A percentile compares a stretch with the other conserved stretches of the same genome.
Conservation (phyloP, 2,888 invertebrate species). For the Sympetrum striolatum region DNA sequence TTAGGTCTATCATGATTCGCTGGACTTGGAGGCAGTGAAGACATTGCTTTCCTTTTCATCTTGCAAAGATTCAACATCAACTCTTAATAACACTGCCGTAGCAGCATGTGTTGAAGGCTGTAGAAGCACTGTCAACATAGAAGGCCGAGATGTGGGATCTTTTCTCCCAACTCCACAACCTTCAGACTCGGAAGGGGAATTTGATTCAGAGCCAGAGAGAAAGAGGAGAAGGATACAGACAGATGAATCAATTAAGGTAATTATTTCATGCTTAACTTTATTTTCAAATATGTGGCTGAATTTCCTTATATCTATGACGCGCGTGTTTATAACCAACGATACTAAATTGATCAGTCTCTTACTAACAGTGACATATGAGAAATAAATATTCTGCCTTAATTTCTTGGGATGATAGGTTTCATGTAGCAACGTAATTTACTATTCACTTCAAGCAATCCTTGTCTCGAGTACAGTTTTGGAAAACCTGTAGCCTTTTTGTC, state of each 20-base stretch:
- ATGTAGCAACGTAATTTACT: too few relatives aligned
- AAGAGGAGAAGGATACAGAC: slow-evolving; percentile 63
- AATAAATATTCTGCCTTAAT: too few relatives aligned
- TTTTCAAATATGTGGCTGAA: too few relatives aligned
- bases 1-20: slow-evolving; percentile 49
- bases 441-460: too few relatives aligned
- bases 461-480: too few relatives aligned
- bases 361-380: too few relatives aligned
- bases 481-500: too few relatives aligned
- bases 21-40: slow-evolving; percentile 57
- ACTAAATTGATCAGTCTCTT: too few relatives aligned
- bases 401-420: too few relatives aligned
- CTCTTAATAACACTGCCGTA: slow-evolving; percentile 46
- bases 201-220: slow-evolving; percentile 68
- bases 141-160: not conserved
- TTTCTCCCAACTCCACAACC: slow-evolving; percentile 77
- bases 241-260: slow-evolving; percentile 63
- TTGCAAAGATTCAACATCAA: not conserved
- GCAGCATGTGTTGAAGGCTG: not conserved
- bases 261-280: not conserved
- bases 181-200: slow-evolving; percentile 77
- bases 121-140: slow-evolving; percentile 51
- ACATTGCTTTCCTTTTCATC: slow-evolving; percentile 56
- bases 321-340: too few relatives aligned
- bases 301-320: too few relatives aligned